phyloP scores from a whole-genome alignment of 2,797 vertebrate species.

The Centropyge bicolor region DNA sequence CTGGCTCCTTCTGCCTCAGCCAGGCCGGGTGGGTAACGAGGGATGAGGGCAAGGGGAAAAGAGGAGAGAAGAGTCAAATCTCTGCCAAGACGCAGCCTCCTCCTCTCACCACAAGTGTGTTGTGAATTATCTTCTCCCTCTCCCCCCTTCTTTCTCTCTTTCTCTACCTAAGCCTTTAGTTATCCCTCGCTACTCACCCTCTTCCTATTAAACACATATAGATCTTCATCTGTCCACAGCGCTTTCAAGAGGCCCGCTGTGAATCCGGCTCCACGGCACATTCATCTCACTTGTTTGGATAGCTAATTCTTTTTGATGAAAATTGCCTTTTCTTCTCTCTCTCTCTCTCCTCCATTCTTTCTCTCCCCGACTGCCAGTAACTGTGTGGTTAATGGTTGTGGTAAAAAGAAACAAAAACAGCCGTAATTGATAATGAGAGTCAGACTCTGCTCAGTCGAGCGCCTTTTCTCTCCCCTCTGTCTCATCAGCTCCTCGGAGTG shows the following conservation, averaged over 20 bases:
- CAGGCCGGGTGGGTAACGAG: constrained; percentile 52
- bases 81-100: constrained; percentile 74
- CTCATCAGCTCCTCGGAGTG: constrained; percentile 43
- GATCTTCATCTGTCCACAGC: constrained; percentile 78
- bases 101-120: constrained; percentile 80
- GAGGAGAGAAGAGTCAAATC: constrained; percentile 39
- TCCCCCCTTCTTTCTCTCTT: constrained; percentile 34
- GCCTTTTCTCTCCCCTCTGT: constrained; percentile 35
- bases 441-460: constrained; percentile 71
- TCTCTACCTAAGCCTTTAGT: constrained; percentile 58
- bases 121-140: constrained; percentile 74
- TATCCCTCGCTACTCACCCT: constrained; percentile 72
- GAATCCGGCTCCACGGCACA: constrained; percentile 56
- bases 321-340: constrained; percentile 66
- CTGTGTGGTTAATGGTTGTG: constrained; percentile 81
- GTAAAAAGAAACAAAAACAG: constrained; percentile 87
- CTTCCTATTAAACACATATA: constrained; percentile 77
- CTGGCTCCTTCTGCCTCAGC: constrained; percentile 61
- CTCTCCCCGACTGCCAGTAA: constrained; percentile 74
- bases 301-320: constrained; percentile 83
- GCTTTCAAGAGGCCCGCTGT: constrained; percentile 62
- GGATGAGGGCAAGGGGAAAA: constrained; percentile 55
- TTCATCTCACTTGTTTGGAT: constrained; percentile 76
- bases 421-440: constrained; percentile 88
- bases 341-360: constrained; percentile 9